Base-by-base conservation (phyloP, 1,140 invertebrate genomes). In the Lepidurus apus region DNA sequence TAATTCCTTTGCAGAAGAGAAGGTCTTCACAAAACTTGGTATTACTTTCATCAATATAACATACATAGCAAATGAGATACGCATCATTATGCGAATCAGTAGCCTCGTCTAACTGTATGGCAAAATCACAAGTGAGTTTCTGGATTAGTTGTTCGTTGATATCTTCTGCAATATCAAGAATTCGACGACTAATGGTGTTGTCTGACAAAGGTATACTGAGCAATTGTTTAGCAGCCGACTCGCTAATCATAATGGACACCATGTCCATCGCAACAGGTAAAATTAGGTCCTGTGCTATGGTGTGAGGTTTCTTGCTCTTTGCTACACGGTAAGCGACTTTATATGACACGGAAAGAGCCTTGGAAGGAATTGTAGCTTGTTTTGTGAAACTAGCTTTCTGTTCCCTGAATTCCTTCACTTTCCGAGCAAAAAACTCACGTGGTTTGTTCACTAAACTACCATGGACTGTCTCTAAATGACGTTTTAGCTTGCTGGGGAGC, bases 211-310 rank as follows among this genome's bases (percentile, higher is more conserved):
- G 26, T 11, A 75, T 53, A 73, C 73, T 65, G 24, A 65, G 45
- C 21, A 77, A 44, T 8, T 79, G 34, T 77, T 79, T 78, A 65
- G 43, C 76, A 79, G 43, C 73, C 73, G 21, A 43, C 47, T 79
- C 79, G 34, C 45, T 76, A 78, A 77, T 77, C 79, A 77, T 79
- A 79, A 78, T 79, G 77, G n/a, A 73, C 45, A 78, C 53, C 21
- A 73, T 17, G 21, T 73, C 21, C 21, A 73, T 21, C 17, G 21
- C 53, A 17, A 2, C 21, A 17, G 53, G 21, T 21, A 73, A 73
- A 73, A 73, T 73, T 21, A 26, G 26, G 26, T 26, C 26, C 26
- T 26, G 26, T 26, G 26, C 26, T 26, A 26, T 26, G 26, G 26
- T 26, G 26, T 26, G 26, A 21, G 53, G 21, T 73, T 73, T 73